These are phyloP conservation scores for Equus quagga DNA, from an alignment of 2,113 vertebrate species.

Conservation along the genomic window DNA sequence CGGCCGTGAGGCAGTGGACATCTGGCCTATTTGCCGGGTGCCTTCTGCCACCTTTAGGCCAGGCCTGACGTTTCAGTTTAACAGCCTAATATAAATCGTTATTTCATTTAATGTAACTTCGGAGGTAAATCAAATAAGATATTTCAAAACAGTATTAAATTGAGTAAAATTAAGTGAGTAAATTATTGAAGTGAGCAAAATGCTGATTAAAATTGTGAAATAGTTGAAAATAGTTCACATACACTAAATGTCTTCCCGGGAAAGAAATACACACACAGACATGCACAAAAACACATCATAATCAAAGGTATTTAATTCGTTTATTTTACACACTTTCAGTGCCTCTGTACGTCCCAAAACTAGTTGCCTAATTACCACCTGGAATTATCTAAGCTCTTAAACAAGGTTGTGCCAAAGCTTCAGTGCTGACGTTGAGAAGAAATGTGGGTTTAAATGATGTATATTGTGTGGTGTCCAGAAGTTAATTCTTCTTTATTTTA, in stretches of 20 bases:
- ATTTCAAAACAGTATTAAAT: slow-evolving; percentile 27
- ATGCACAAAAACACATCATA: not conserved
- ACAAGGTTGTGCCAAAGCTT: not conserved
- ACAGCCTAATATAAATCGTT: not conserved
- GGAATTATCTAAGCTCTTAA: not conserved
- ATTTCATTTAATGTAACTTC: not conserved
- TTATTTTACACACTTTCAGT: slow-evolving; percentile 1
- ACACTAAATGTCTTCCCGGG: not conserved
- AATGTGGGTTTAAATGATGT: not conserved
- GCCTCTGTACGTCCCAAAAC: not conserved
- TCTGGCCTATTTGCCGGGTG: not conserved
- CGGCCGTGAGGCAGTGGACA: not conserved
- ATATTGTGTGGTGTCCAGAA: not conserved
- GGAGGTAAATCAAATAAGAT: slow-evolving; percentile 5
- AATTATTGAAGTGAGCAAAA: slow-evolving; percentile 43
- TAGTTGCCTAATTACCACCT: not conserved
- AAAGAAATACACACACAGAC: not conserved
- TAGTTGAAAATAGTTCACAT: slow-evolving; percentile 14
- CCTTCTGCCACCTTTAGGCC: slow-evolving; percentile 86
- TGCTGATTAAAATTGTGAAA: not conserved
- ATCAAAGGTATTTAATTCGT: not conserved
- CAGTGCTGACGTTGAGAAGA: not conserved
- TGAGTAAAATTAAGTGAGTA: slow-evolving; percentile 29
- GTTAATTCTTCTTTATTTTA: slow-evolving; percentile 39
- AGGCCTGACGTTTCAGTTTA: slow-evolving; percentile 59